Evolutionary conservation across 2,113 vertebrate genomes (phyloP).

Genomic region (Oreochromis tanganicae): DNA sequence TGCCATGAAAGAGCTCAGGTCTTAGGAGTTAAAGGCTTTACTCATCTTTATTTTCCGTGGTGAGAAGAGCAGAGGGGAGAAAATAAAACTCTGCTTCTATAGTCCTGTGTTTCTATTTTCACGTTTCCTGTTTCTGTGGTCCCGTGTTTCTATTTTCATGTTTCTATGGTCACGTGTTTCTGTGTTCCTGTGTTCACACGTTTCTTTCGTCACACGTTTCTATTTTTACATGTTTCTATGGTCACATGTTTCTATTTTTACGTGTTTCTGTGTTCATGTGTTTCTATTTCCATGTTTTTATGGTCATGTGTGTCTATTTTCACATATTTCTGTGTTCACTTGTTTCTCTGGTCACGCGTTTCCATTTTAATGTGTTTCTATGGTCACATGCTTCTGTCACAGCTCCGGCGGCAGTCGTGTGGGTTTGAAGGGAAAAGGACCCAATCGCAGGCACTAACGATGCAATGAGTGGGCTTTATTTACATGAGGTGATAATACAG

Average conservation of each 20-base stretch:
- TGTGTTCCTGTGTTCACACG: not conserved
- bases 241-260: not conserved
- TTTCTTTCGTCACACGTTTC: not conserved
- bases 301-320: not conserved
- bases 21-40: not conserved
- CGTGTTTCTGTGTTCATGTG: not conserved
- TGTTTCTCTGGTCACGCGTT: not conserved
- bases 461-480: not conserved
- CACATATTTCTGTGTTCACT: not conserved
- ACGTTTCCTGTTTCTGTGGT: not conserved
- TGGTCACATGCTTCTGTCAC: not conserved
- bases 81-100: not conserved
- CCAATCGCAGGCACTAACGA: not conserved
- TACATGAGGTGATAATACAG: not conserved
- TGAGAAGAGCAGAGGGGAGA: not conserved
- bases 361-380: not conserved
- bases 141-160: not conserved
- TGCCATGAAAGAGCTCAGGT: not conserved
- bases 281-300: not conserved
- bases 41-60: not conserved
- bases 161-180: not conserved
- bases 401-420: not conserved
- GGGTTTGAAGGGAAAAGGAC: not conserved
- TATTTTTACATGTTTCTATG: not conserved
- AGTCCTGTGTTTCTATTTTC: not conserved